Base-by-base conservation (phyloP, 2,797 vertebrate genomes). In the Bovichtus diacanthus region DNA sequence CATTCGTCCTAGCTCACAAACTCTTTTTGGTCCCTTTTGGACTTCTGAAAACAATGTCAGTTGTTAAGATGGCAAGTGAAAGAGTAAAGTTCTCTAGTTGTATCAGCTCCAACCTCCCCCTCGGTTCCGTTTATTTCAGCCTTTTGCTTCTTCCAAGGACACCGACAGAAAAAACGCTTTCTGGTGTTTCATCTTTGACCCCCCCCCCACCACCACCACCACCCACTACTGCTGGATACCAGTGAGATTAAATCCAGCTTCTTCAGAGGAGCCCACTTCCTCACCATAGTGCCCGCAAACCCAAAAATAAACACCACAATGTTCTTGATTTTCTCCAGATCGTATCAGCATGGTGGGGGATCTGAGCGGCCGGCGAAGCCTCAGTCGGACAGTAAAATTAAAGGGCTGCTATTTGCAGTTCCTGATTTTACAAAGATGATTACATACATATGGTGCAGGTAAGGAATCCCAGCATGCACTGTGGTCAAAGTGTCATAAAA, bases 151-250 rank as follows among this genome's bases (percentile, higher is more conserved):
- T 64, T 50, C 44, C 38, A 73, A 68, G 79, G 67, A 80, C 62
- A 76, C 59, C 41, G 72, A 54, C 23, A 73, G 67, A 65, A 77
- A 58, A 34, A 68, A 60, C n/a, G 31, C 39, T 74, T 67, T 70
- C 19, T 80, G 51, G 27, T 73, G n/a, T n/a, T n/a, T n/a, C 59
- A 46, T 79, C 70, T 70, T 77, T 79, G 38, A 77, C 54, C 65
- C 54, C 8, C 13, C 18, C 53, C 61, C 67, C 88, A 91, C 78
- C 88, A 4, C 88, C 90, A 85, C 87, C 82, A 12, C 89, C 88
- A 92, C 87, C 90, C 91, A 90, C 93, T 92, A 93, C 95, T 86
- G 82, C 93, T 65, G 79, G 96, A 96, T 95, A 95, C 96, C 95
- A 94, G 92, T 90, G 92, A 94, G 94, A 95, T 93, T 80, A 95